phyloP scores from a whole-genome alignment of 2,888 invertebrate genomes.

The Limenitis camilla region DNA sequence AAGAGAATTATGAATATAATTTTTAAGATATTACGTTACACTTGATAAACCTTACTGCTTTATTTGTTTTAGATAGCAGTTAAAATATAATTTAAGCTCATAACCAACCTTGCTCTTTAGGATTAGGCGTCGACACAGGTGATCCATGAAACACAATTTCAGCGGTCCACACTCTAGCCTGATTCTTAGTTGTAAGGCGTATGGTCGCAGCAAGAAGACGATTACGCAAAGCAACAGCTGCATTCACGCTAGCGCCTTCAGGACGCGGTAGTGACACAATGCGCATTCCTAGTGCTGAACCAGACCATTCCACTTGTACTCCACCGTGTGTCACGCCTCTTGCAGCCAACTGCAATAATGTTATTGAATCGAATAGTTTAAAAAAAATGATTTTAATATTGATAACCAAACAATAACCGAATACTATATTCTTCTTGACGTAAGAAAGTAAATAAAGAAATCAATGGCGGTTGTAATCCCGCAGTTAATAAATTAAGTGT shows the following conservation, averaged over 20 bases:
- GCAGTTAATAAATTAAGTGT: no score
- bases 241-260: constrained; percentile 56
- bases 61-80: not conserved
- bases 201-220: constrained; percentile 89
- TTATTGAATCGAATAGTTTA: no score
- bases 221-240: constrained; percentile 82
- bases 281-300: constrained; percentile 87
- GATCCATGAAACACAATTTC: constrained; percentile 92
- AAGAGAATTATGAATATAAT: no score
- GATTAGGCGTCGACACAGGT: constrained; percentile 84
- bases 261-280: constrained; percentile 84
- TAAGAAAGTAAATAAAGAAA: no score
- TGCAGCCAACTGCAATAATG: no score
- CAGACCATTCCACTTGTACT: constrained; percentile 93
- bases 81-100: not conserved
- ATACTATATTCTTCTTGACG: no score
- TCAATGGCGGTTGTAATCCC: no score
- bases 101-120: constrained; percentile 86
- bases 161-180: constrained; percentile 88
- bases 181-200: constrained; percentile 84
- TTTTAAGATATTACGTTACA: not conserved
- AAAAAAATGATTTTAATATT: no score
- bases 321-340: constrained; percentile 93
- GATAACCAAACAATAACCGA: no score
- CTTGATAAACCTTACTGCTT: not conserved